Evolutionary conservation across 2,113 vertebrate species (phyloP), one percentile per base, ranked within the genome.

Genomic region (Telmatochromis bifrenatus): DNA sequence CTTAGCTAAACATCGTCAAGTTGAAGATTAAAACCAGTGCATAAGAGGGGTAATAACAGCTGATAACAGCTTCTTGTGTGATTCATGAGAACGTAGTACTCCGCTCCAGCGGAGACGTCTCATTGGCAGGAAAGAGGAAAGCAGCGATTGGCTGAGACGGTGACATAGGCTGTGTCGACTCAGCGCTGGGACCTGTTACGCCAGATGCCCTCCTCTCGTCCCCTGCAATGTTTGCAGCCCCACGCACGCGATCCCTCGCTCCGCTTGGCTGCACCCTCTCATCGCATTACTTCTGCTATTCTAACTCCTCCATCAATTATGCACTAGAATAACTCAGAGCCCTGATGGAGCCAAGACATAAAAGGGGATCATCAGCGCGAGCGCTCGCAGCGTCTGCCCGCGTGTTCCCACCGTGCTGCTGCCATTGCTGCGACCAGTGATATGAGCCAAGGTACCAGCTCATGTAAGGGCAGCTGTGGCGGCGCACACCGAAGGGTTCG

Each of bases 261-360:
- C 82, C 91, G 96, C 96, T 93, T 91, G 94, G 87, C 94, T 96
- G 96, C 96, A 96, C 96, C 95, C 96, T 97, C 96, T 96, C 96
- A 96, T 97, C 95, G 94, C 95, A 97, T 97, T 97, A 97, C 96
- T 97, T 97, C 96, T 96, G 96, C 96, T 97, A 96, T 97, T 97
- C 95, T 97, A 97, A 97, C 96, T 94, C 96, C 94, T 94, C 92
- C 95, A 97, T 97, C 96, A 97, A 97, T 97, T 97, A 97, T 97
- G 96, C 96, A 96, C 96, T 95, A 96, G 96, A 97, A 97, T 97
- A 96, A 96, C 96, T 96, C 93, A 23, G 93, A 94, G 87, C 89
- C 93, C 56, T 89, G 90, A 91, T 89, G 91, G 94, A 94, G 92
- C 91, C 88, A 84, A 89, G 94, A 95, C 94, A 95, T 94, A 92